phyloP scores from a whole-genome alignment of 2,797 vertebrate genomes.

The Sarcoramphus papa region DNA sequence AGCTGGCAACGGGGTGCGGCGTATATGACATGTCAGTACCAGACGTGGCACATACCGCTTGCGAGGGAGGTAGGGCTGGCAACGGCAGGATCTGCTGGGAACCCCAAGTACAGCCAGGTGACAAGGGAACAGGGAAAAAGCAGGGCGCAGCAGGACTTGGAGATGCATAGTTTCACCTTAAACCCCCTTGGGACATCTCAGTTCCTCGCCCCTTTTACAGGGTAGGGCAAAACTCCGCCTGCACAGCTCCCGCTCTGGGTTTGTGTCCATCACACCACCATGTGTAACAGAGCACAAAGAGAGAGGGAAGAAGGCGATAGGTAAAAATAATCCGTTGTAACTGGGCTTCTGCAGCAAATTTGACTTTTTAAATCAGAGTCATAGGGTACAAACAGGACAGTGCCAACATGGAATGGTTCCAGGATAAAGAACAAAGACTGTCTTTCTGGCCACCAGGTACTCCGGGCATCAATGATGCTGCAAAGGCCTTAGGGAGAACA shows the following conservation, averaged over 20 bases:
- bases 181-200: accelerated
- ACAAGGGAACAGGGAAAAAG: background rate
- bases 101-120: background rate
- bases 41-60: accelerated
- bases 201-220: background rate
- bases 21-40: accelerated
- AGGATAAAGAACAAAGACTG: background rate
- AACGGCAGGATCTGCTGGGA: background rate
- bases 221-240: accelerated
- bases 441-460: background rate
- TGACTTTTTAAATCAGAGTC: too few relatives aligned
- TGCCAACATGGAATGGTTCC: background rate
- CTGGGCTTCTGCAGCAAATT: background rate
- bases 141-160: background rate
- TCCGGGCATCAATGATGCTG: background rate
- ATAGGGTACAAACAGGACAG: too few relatives aligned
- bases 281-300: accelerated
- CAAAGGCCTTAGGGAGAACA: background rate
- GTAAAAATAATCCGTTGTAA: background rate
- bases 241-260: background rate
- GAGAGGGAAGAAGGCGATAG: background rate
- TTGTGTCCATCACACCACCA: background rate
- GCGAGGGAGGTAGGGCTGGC: background rate
- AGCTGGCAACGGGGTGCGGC: accelerated
- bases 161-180: background rate